Conservation (phyloP, 2,113 vertebrate genomes). For the Gambusia affinis region DNA sequence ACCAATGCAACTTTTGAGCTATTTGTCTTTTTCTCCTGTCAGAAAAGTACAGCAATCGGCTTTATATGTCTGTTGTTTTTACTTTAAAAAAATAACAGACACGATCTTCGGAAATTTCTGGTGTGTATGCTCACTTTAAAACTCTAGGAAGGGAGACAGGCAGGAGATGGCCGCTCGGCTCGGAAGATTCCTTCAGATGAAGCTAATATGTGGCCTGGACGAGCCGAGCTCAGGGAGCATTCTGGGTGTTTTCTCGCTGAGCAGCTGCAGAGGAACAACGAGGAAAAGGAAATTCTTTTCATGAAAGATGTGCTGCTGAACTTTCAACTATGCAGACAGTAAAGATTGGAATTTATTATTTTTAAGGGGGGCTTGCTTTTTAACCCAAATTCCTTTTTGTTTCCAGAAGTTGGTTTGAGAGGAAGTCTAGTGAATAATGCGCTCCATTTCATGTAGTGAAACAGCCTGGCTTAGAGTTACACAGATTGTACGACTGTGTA, state of each 20-base stretch:
- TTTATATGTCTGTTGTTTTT: neutral
- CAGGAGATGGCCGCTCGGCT: too few relatives aligned
- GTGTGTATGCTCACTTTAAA: neutral
- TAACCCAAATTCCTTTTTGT: too few relatives aligned
- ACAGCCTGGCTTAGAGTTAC: too few relatives aligned
- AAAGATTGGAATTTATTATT: neutral
- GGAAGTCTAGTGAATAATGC: too few relatives aligned
- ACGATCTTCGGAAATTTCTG: neutral
- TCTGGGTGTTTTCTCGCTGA: neutral
- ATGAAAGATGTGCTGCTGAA: neutral
- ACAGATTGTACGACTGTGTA: too few relatives aligned
- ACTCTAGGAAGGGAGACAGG: too few relatives aligned
- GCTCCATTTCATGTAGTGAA: too few relatives aligned
- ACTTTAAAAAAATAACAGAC: too few relatives aligned
- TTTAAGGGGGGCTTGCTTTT: too few relatives aligned
- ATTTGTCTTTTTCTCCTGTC: constrained; percentile 32
- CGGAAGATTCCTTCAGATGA: neutral
- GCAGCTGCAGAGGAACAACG: neutral
- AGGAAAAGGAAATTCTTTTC: neutral
- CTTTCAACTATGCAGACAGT: neutral
- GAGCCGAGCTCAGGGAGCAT: neutral
- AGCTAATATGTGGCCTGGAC: neutral
- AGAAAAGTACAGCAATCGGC: neutral
- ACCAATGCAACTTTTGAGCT: constrained; percentile 80
- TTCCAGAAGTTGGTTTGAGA: too few relatives aligned